A percentile compares a stretch with the other conserved stretches of the same genome.
phyloP scores from a whole-genome alignment of 2,113 vertebrate genomes.

The Zonotrichia leucophrys region DNA sequence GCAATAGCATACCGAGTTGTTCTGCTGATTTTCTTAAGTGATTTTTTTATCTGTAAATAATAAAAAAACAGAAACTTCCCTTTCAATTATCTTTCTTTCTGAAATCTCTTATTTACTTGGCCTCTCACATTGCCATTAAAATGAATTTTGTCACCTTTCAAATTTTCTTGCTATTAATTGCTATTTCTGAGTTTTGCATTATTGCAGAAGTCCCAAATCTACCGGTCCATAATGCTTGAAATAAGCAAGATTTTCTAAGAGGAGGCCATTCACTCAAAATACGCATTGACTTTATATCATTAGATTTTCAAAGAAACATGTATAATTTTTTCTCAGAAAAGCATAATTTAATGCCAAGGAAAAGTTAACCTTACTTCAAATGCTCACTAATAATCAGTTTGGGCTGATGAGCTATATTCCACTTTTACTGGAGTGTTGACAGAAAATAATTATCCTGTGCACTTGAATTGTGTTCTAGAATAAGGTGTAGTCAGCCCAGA shows the following conservation, averaged over 20 bases:
- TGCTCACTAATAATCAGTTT: background rate
- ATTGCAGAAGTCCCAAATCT: background rate
- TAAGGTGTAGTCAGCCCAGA: background rate
- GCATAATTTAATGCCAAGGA: background rate
- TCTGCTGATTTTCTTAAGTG: background rate
- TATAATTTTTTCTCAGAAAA: background rate
- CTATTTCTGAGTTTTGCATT: background rate
- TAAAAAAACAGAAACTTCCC: accelerated
- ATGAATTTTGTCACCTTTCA: background rate
- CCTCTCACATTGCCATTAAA: background rate
- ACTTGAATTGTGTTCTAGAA: no score
- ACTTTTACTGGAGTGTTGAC: background rate
- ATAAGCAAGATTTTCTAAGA: background rate
- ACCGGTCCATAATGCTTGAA: background rate
- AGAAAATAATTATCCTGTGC: background rate
- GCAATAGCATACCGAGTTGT: background rate
- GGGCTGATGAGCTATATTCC: background rate
- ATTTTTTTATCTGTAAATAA: background rate
- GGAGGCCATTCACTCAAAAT: background rate
- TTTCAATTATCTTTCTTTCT: background rate
- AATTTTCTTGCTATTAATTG: background rate
- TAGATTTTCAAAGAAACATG: background rate
- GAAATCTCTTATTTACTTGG: background rate
- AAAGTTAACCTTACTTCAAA: background rate
- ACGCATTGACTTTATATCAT: background rate